Conservation (phyloP, 2,888 invertebrate genomes). For the Cantharis nigra region DNA sequence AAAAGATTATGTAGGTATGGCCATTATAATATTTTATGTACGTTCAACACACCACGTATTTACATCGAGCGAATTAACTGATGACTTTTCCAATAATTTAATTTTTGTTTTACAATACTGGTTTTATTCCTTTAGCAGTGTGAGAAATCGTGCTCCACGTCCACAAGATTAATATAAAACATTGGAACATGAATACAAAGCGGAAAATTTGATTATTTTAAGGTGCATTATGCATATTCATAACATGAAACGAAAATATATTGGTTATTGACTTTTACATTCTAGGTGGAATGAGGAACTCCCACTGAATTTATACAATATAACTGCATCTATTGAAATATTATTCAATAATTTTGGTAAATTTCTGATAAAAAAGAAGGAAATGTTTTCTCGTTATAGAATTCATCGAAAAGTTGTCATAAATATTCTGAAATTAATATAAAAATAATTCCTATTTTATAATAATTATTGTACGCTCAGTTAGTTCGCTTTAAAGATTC, state of each 20-base stretch:
- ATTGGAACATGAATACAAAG: not conserved
- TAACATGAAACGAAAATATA: conserved; percentile 10
- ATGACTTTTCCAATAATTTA: too few relatives aligned
- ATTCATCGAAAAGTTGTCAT: not conserved
- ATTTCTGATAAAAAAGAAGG: too few relatives aligned
- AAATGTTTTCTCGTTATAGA: too few relatives aligned
- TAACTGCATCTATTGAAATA: not conserved
- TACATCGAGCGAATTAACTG: too few relatives aligned
- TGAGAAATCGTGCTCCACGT: too few relatives aligned
- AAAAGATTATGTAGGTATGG: too few relatives aligned
- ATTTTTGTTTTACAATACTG: too few relatives aligned
- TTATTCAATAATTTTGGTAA: not conserved
- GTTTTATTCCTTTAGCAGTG: too few relatives aligned
- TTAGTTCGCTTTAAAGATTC: not conserved
- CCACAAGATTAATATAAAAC: not conserved
- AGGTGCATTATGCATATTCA: conserved; percentile 4
- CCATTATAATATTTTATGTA: too few relatives aligned
- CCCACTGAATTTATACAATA: not conserved
- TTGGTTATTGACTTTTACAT: conserved; percentile 14
- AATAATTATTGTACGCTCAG: too few relatives aligned
- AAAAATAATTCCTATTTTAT: not conserved
- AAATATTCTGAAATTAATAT: not conserved
- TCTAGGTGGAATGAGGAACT: not conserved
- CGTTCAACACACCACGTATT: too few relatives aligned
- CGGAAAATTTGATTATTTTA: not conserved